Evolutionary conservation across 92 coral and sea anemone genomes (phyloP), one percentile per base, ranked within the genome.

Genomic region (Desmophyllum pertusum): DNA sequence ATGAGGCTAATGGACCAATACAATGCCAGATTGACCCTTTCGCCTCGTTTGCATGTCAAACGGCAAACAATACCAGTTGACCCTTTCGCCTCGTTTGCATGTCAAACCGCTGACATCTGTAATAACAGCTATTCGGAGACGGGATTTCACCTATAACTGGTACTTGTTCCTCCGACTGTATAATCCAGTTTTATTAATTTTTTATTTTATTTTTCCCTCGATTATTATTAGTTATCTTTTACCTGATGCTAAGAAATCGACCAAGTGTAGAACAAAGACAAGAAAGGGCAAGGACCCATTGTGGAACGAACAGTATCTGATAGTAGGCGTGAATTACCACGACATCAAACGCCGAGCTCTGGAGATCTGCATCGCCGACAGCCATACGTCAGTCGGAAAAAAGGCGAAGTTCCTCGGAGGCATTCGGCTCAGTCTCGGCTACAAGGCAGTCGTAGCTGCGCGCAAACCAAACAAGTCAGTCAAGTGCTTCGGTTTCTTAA

Each of bases 211-310:
- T 57, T 25, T 27, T 59, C 11, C 5, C 65, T 0, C 31, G n/a
- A n/a, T n/a, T n/a, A n/a, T n/a, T n/a, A n/a, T n/a, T n/a, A 97
- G 99, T 86, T 97, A 87, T 79, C 90, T 95, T 64, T 51, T 97
- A 52, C 98, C 97, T 8, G 93, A 91, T 89, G 90, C 85, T 65
- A 97, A 86, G 81, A 97, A 91, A 85, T 80, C 90, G 10, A 90
- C 91, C 74, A 97, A 93, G 75, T 97, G 99, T 76, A 88, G 91
- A 86, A 94, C 99, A 40, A 85, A 80, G 41, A 53, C 90, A 30
- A 84, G 90, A 75, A 92, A 97, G 81, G 91, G 98, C 38, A 87
- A 75, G 46, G 95, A 93, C 46, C 99, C 99, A 10, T 45, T 57
- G 31, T 97, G 99, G 99, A 89, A 97, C 61, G 99, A 97, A 46